A percentile compares a stretch with the other conserved stretches of the same genome.
phyloP scores from a whole-genome alignment of 2,797 vertebrate genomes.

The Tragelaphus eurycerus region DNA sequence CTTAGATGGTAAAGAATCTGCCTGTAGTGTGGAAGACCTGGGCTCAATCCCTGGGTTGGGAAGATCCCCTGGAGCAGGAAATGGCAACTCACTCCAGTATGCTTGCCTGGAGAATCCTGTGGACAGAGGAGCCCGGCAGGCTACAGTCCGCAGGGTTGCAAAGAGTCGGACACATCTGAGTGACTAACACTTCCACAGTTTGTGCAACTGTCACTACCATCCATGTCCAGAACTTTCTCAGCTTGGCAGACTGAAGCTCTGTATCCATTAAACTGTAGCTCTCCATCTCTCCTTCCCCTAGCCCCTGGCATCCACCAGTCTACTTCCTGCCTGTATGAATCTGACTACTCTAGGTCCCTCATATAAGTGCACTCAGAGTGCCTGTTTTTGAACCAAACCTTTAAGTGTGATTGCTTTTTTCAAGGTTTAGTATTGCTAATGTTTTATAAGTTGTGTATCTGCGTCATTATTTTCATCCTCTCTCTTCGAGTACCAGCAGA shows the following conservation, averaged over 20 bases:
- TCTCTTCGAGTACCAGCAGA: neutral
- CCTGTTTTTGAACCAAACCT: neutral
- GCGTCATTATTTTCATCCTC: neutral
- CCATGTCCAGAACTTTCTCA: neutral
- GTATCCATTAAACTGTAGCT: no score
- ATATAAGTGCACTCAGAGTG: neutral
- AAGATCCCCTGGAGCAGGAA: neutral
- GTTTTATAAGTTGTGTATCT: neutral
- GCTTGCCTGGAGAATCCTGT: neutral
- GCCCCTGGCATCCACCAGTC: neutral
- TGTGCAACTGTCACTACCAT: neutral
- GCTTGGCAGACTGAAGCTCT: neutral
- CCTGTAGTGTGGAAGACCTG: neutral
- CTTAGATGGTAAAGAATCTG: neutral
- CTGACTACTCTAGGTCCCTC: neutral
- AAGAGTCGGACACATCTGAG: neutral
- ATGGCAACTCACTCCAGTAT: neutral
- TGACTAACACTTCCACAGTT: neutral
- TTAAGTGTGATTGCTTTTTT: neutral
- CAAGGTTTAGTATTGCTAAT: neutral
- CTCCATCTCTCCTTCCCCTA: no score
- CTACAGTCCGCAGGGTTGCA: accelerated
- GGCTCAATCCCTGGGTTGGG: neutral
- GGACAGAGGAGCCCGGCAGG: neutral
- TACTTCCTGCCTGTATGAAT: neutral